phyloP scores from a whole-genome alignment of 2,888 invertebrate species.

The Aspidiotus rigidus region DNA sequence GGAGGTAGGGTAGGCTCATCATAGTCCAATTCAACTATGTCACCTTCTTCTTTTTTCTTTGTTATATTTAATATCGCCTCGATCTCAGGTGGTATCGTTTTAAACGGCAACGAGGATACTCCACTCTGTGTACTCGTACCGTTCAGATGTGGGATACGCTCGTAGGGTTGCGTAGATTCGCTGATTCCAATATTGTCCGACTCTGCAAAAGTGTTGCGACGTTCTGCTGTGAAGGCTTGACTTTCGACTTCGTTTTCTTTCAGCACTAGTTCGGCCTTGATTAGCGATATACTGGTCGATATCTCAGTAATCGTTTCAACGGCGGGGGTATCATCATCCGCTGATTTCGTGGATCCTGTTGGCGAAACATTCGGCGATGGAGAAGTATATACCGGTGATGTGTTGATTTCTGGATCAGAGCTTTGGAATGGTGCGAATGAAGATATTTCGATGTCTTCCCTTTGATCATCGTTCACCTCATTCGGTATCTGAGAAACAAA shows the following conservation, averaged over 20 bases:
- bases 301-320: constrained; percentile 6
- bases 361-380: background rate
- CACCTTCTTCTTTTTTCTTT: constrained; percentile 44
- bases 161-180: background rate
- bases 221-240: background rate
- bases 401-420: background rate
- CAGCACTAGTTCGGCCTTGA: constrained; percentile 1
- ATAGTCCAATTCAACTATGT: constrained; percentile 57
- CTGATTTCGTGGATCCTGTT: background rate
- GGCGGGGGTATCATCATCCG: background rate
- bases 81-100: constrained; percentile 20
- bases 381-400: background rate
- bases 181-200: no score
- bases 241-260: background rate
- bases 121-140: background rate
- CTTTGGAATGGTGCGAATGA: background rate
- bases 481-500: background rate
- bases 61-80: constrained; percentile 43
- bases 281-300: constrained; percentile 8
- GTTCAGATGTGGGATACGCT: background rate
- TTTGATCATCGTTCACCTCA: background rate
- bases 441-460: background rate
- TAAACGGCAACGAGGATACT: background rate
- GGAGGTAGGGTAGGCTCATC: constrained; percentile 64
- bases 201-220: background rate